Conservation (phyloP, 1,140 invertebrate species). For the Megathymus violae region DNA sequence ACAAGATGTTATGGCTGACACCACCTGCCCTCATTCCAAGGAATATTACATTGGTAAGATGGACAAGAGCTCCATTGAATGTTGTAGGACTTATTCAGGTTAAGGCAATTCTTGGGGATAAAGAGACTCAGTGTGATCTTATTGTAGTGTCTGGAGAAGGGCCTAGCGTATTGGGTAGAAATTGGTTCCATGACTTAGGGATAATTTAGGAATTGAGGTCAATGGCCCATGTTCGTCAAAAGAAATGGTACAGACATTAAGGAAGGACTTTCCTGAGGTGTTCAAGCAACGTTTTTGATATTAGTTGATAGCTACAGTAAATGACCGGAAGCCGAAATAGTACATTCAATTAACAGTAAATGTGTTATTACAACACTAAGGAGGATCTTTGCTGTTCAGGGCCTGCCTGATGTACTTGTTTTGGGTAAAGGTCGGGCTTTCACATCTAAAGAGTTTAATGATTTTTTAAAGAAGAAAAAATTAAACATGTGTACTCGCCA, state of each 20-base stretch:
- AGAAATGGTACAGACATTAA: slow-evolving; percentile 7
- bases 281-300: slow-evolving; percentile 37
- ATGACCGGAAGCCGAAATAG: too few relatives aligned
- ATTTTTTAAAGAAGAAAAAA: slow-evolving; percentile 50
- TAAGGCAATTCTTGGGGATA: too few relatives aligned
- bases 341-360: too few relatives aligned
- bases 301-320: too few relatives aligned
- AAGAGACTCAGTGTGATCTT: too few relatives aligned
- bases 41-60: slow-evolving; percentile 35
- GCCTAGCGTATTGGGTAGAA: too few relatives aligned
- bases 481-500: slow-evolving; percentile 47
- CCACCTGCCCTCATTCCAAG: slow-evolving; percentile 25
- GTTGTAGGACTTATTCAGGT: slow-evolving; percentile 28
- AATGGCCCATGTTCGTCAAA: slow-evolving; percentile 29
- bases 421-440: slow-evolving; percentile 60
- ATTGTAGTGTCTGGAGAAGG: too few relatives aligned
- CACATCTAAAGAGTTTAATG: too few relatives aligned
- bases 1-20: slow-evolving; percentile 35
- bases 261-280: slow-evolving; percentile 28
- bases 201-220: slow-evolving; percentile 25
- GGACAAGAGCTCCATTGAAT: slow-evolving; percentile 35
- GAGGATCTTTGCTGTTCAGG: slow-evolving; percentile 56
- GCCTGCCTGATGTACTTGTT: slow-evolving; percentile 59
- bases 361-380: too few relatives aligned
- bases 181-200: too few relatives aligned